Conservation (phyloP, 2,797 vertebrate genomes). For the Poeciliopsis infans region DNA sequence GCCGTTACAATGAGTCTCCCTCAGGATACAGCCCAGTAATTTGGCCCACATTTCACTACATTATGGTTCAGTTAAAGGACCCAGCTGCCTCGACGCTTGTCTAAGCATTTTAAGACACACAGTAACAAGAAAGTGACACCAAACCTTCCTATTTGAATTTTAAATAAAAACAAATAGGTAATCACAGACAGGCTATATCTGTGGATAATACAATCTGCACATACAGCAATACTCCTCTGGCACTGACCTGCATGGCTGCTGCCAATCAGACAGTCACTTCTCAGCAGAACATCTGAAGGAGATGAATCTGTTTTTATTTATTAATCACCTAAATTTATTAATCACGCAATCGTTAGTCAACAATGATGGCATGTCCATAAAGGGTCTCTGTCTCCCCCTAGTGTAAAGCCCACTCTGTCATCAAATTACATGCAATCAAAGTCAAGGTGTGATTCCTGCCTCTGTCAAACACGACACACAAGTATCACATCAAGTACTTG, state of each 20-base stretch:
- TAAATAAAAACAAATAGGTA: slow-evolving; percentile 11
- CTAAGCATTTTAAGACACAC: slow-evolving; percentile 42
- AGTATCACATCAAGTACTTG: not conserved
- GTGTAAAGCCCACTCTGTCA: slow-evolving; percentile 66
- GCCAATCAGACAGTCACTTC: not conserved
- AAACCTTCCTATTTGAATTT: slow-evolving; percentile 30
- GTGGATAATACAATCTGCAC: not conserved
- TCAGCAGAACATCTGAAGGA: not conserved
- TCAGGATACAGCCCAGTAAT: slow-evolving; percentile 76
- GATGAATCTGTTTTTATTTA: slow-evolving; percentile 17
- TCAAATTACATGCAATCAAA: slow-evolving; percentile 50
- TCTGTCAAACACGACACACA: not conserved
- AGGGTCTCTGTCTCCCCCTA: slow-evolving; percentile 81
- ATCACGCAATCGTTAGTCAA: slow-evolving; percentile 29
- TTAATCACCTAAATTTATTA: slow-evolving; percentile 39
- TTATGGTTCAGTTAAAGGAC: slow-evolving; percentile 57
- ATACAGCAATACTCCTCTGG: not conserved
- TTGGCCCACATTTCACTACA: slow-evolving; percentile 72
- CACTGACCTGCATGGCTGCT: not conserved
- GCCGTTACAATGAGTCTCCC: slow-evolving; percentile 63
- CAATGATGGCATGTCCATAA: slow-evolving; percentile 28
- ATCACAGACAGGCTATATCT: slow-evolving; percentile 10
- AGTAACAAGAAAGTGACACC: not conserved
- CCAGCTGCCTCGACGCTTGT: not conserved
- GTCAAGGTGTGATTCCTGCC: not conserved